Conservation (phyloP, 2,888 invertebrate species). For the Thysanoteuthis rhombus region DNA sequence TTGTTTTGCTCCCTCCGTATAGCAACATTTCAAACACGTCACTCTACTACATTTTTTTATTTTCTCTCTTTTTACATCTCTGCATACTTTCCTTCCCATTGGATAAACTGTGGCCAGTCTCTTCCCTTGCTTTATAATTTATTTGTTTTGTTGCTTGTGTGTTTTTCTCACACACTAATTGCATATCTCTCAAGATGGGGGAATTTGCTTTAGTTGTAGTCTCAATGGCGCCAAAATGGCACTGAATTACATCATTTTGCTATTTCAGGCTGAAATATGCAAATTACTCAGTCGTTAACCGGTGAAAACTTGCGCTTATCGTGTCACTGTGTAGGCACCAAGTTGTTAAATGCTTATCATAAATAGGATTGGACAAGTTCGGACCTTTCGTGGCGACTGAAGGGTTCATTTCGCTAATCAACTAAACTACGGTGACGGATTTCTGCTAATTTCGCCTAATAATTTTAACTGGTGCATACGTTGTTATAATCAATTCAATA, state of each 20-base stretch:
- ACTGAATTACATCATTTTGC: slow-evolving; percentile 29
- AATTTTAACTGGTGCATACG: slow-evolving; percentile 28
- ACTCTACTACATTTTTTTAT: background rate
- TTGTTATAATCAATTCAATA: slow-evolving; percentile 28
- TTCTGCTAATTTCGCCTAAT: slow-evolving; percentile 30
- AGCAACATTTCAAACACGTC: background rate
- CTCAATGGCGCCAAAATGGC: slow-evolving; percentile 23
- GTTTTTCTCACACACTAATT: slow-evolving; percentile 26
- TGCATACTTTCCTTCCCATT: background rate
- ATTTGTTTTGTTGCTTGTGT: too few relatives aligned
- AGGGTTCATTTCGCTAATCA: slow-evolving; percentile 29
- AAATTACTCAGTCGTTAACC: slow-evolving; percentile 25
- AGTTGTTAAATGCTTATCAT: slow-evolving; percentile 19
- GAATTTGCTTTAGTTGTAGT: slow-evolving; percentile 20
- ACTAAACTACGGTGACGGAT: slow-evolving; percentile 25
- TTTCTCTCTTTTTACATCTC: too few relatives aligned
- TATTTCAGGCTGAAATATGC: slow-evolving; percentile 31
- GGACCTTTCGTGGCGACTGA: slow-evolving; percentile 28
- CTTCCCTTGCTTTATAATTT: background rate
- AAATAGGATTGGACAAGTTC: slow-evolving; percentile 29
- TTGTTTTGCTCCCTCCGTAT: background rate
- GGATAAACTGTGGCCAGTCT: background rate
- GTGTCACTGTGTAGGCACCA: slow-evolving; percentile 25
- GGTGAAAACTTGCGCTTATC: slow-evolving; percentile 21
- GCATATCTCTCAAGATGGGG: slow-evolving; percentile 25